phyloP scores from a whole-genome alignment of 2,113 vertebrate genomes.

The human region GRCh38 chr17:74525501-74526000 shows the following conservation, averaged over 20 bases:
- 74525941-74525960: accelerated
- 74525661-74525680: neutral
- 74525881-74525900: constrained; percentile 36
- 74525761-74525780: neutral
- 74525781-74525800: accelerated
- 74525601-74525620: neutral
- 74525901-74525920: accelerated
- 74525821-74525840: neutral
- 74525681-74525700: neutral
- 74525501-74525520: neutral
- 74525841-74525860: constrained; percentile 60
- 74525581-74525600: no score
- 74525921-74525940: neutral
- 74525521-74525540: neutral
- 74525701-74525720: neutral
- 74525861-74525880: neutral
- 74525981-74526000: accelerated
- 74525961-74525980: constrained; percentile 78
- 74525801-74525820: constrained; percentile 76
- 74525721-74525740: accelerated
- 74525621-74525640: neutral
- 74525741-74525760: constrained; percentile 59
- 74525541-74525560: neutral
- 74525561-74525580: neutral
- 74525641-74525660: neutral